Percentiles rank a stretch among this genome's conserved stretches.
These are phyloP conservation scores for Holotrichia oblita DNA, from an alignment of 1,140 invertebrate genomes.

Conservation along the genomic window DNA sequence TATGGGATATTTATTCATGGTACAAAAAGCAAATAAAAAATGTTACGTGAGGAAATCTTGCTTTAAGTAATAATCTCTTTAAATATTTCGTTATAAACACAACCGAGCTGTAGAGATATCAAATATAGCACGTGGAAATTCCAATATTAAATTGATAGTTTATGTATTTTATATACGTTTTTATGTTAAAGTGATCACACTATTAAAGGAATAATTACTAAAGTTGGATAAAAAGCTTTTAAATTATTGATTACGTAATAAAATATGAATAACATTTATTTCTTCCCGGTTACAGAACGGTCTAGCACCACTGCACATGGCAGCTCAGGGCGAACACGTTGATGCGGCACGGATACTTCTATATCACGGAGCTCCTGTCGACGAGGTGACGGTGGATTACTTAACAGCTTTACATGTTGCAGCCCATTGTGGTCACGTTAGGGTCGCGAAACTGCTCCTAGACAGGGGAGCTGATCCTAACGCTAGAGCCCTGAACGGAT, in stretches of 20 bases:
- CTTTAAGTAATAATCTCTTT: too few species aligned
- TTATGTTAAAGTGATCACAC: too few species aligned
- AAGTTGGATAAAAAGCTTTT: too few species aligned
- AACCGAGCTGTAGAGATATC: too few species aligned
- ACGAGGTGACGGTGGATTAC: conserved; percentile 98
- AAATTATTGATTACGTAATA: background rate
- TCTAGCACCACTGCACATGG: conserved; percentile 90
- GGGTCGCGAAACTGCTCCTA: conserved; percentile 93
- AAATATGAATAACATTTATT: background rate
- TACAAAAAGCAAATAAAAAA: too few species aligned
- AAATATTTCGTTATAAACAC: too few species aligned
- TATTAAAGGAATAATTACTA: too few species aligned
- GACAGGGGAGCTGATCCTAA: conserved; percentile 97
- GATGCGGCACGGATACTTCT: conserved; percentile 92
- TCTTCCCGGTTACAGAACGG: conserved; percentile 77
- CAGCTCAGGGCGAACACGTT: conserved; percentile 96
- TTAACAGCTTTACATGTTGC: conserved; percentile 97
- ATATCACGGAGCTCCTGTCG: conserved; percentile 93
- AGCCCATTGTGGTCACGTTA: conserved; percentile 92
- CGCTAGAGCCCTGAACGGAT: conserved; percentile 95
- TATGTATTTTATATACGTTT: too few species aligned
- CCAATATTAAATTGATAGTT: too few species aligned
- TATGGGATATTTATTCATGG: too few species aligned
- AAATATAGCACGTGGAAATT: too few species aligned
- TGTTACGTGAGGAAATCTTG: too few species aligned